Evolutionary conservation across 2,888 invertebrate genomes (phyloP), one percentile per base, ranked within the genome.

Genomic region (Clunio marinus): DNA sequence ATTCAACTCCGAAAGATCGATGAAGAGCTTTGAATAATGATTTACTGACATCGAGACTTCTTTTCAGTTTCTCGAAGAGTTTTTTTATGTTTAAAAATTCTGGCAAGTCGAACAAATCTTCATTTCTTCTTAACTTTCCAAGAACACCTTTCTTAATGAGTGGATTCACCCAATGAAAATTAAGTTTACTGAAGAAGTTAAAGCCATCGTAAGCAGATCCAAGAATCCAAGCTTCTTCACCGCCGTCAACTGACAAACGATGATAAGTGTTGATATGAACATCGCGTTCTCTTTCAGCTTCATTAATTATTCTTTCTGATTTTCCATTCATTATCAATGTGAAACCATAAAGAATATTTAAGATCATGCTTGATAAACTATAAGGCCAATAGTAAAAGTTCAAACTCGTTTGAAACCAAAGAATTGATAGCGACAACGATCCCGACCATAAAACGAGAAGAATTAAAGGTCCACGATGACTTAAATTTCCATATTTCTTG

Each of bases 121-220:
- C 93, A 0, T 89, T 80, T 73, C 85, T 84, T 71, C 83, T 83
- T 37, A 96, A 76, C 73, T 86, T 84, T 4, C 88, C 87, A 37
- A 85, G 83, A 15, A 86, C 80, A 1, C 94, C 96, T 81, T 93
- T 93, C 69, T 83, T 78, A 77, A 96, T 88, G 69, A 96, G 78
- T 1, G 91, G 90, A 71, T 88, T 84, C 1, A 94, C 93, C 96
- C 96, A 96, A 70, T 86, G 82, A 76, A 96, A 93, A 24, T 88
- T 78, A n/a, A 96, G 80, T 74, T 85, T 86, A 0, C 93, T 92
- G 1, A 87, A 74, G 74, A 83, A 83, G 67, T 84, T 84, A 13
- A 82, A 81, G 70, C 87, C 85, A 77, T 93, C 91, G 85, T 93
- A 89, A 1, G 93, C 93, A 67, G 88, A 86, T 0, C 93, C 93